Evolutionary conservation across 2,888 invertebrate genomes (phyloP), one percentile per base, ranked within the genome.

Genomic region (Leptothorax acervorum): DNA sequence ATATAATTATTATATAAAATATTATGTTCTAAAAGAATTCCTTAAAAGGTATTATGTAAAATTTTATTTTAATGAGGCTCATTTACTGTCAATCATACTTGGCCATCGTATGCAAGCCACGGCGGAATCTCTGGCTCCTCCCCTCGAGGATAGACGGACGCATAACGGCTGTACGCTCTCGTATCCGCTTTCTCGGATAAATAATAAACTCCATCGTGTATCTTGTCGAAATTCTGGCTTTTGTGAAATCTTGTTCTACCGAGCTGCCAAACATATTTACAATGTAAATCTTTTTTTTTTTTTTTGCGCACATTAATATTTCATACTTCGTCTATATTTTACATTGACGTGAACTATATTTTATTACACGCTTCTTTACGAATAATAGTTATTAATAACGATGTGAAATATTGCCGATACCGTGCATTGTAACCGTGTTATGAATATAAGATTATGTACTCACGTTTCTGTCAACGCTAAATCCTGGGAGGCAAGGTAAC

Each of bases 31-130:
- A n/a, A 42, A 23, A 11, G 35, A 53, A 53, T 5, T 39, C 3
- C 15, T 81, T 53, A 18, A 48, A 23, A 53, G 18, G 3, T 57
- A 66, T n/a, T 66, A 66, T 45, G 76, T 57, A 63, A 86, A 45
- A 31, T 66, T 53, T 55, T 9, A 55, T 23, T 78, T 66, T 57
- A 66, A 63, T 11, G 31, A 66, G 18, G 55, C 15, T 23, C n/a
- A 76, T 70, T 71, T 62, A 51, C 57, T 35, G 35, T 70, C 55
- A 55, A 51, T 78, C 87, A 91, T 94, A 98, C 98, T 95, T 98
- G 97, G 95, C 98, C 98, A 93, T 99, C 98, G 94, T 97, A 98
- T 84, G 97, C 97, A 78, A 99, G 96, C 98, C 98, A 99, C 0
- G 97, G 95, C 0, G 99, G 98, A 71, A 97, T 93, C 89, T 97